Percentiles rank a stretch among this genome's conserved stretches.
These are phyloP conservation scores for Halictus quadricinctus DNA, from an alignment of 2,888 invertebrate species.

Conservation along the genomic window DNA sequence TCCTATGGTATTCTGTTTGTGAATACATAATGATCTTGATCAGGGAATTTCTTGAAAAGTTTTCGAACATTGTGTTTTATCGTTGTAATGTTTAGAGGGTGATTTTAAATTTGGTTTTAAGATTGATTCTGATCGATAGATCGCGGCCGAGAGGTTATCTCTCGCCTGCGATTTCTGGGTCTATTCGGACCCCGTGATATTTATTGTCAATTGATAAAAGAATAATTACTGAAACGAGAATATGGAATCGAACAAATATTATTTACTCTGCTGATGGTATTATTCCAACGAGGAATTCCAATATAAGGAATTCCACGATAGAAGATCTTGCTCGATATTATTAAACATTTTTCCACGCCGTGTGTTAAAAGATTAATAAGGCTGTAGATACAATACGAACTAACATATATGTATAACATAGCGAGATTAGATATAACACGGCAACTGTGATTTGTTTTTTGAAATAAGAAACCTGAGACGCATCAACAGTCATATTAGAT, in stretches of 20 bases:
- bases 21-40: neutral
- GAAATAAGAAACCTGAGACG: neutral
- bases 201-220: neutral
- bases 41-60: neutral
- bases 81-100: neutral
- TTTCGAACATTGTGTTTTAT: neutral
- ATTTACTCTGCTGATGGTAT: no score
- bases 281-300: no score
- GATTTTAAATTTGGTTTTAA: neutral
- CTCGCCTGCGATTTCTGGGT: neutral
- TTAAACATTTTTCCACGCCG: neutral
- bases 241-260: no score
- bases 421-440: neutral
- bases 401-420: neutral
- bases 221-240: no score
- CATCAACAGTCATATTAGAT: neutral
- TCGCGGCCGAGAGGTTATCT: neutral
- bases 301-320: no score
- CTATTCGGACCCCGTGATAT: neutral
- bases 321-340: neutral
- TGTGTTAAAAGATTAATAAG: neutral
- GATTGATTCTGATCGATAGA: neutral
- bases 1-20: neutral
- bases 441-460: constrained; percentile 1
- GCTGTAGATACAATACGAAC: neutral